Percentiles rank a stretch among this genome's conserved stretches.
These are phyloP conservation scores for Entosphenus tridentatus DNA, from an alignment of 2,113 vertebrate genomes.

Conservation along the genomic window DNA sequence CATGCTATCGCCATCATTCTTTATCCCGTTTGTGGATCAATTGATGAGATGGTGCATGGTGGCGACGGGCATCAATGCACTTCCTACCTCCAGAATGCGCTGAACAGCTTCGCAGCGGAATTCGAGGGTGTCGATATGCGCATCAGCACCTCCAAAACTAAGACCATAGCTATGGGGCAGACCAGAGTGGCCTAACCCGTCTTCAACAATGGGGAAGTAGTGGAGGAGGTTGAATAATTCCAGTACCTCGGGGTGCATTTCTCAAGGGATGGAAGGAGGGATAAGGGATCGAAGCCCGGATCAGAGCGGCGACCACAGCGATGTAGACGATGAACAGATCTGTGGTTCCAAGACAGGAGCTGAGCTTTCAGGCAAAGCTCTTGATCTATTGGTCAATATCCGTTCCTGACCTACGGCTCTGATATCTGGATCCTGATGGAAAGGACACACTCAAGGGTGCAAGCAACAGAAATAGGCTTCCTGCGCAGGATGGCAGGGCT, in stretches of 20 bases:
- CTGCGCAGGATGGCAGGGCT: not conserved
- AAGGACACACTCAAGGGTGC: slow-evolving; percentile 4
- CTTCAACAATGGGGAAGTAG: slow-evolving; percentile 1
- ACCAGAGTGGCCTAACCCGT: slow-evolving; percentile 7
- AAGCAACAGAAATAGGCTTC: slow-evolving; percentile 7
- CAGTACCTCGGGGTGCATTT: slow-evolving; percentile 7
- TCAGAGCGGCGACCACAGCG: not conserved
- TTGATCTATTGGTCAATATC: too few relatives aligned
- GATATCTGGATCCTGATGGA: not conserved
- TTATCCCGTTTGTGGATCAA: not conserved
- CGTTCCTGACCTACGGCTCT: not conserved
- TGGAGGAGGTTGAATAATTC: slow-evolving; percentile 2
- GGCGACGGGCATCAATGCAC: not conserved
- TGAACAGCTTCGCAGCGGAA: slow-evolving; percentile 5
- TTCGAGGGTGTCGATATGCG: slow-evolving; percentile 5
- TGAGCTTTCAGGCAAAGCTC: too few relatives aligned
- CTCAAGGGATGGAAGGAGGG: slow-evolving; percentile 2
- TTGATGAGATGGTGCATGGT: too few relatives aligned
- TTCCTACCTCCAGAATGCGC: not conserved
- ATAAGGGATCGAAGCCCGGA: not conserved
- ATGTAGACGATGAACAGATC: not conserved
- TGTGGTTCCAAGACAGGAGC: too few relatives aligned
- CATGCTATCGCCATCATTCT: not conserved
- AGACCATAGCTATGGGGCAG: not conserved
- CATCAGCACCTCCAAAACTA: slow-evolving; percentile 9